Base-by-base conservation (phyloP, 2,113 vertebrate species). In the Lagopus leucura region DNA sequence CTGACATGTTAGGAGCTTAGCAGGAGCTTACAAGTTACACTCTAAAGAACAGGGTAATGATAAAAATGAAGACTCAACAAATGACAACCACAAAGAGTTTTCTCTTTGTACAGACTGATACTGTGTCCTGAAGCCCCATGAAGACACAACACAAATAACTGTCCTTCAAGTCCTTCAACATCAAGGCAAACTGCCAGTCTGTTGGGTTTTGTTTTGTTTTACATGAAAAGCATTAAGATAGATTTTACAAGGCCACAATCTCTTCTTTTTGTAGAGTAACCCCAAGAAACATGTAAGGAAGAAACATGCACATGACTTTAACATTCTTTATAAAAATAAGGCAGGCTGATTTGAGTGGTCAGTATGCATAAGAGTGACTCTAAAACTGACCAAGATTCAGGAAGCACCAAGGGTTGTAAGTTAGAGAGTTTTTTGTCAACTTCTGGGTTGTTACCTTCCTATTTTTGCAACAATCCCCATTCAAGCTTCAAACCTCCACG, bases 41-140 rank as follows among this genome's bases (percentile, higher is more conserved):
- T 79, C 75, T 1, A 63, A 94, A 65, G 10, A 95, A 28, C 17
- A 66, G 34, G 16, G 42, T 88, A 4, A 16, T 40, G 87, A 96
- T 95, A 94, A 96, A 93, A 93, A 80, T 0, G 20, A 94, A 91
- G 87, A n/a, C 94, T 91, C 93, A 96, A 94, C 91, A 94, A 93
- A 83, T 45, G 86, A 88, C 13, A 55, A 52, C 28, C 32, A 67
- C 40, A 73, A 88, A 82, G 45, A 92, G 10, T 45, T 45, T 70
- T 73, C 32, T 78, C 43, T 83, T 88, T 76, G 88, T 64, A 91
- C 27, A 82, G 79, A 64, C 50, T 73, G 72, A 17, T 81, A 77
- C 81, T 89, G 80, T 16, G 19, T 57, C 71, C 69, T 72, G 85
- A 80, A 94, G 73, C 65, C 69, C 90, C 9, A 90, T 6, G 10